Base-by-base conservation (phyloP, 2,888 invertebrate species). In the Dicranocentrus wangi region DNA sequence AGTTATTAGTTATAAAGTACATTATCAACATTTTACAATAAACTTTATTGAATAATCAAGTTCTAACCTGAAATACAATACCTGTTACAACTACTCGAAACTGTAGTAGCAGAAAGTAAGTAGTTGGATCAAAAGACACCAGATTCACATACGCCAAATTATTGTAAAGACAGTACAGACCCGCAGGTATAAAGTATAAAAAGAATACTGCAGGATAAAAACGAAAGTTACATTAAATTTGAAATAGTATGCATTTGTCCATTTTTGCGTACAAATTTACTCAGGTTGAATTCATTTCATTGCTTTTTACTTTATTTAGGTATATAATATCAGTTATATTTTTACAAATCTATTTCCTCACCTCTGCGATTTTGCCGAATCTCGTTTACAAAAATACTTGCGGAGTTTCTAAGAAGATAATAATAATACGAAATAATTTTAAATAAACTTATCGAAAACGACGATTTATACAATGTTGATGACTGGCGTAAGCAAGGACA, bases 71-170 rank as follows among this genome's bases (percentile, higher is more conserved):
- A 90, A 95, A 98, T 55, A 97, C 90, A 72, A 98, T 90, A 42
- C 97, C 98, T 3, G 97, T 98, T 7, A 97, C 91, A 19, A 98
- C 96, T 43, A 98, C 97, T 87, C 98, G 91, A 86, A 98, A 92
- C 89, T 98, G 97, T 7, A 98, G 90, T 55, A 98, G 89, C 76
- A 98, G 91, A 89, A 94, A 97, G 88, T 98, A 98, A 0, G 97
- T 96, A 0, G 98, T 97, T 0, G 98, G 97, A 89, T 98, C 98
- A 89, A 96, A 98, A 71, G 92, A 92, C 13, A 95, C 93, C 87
- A 98, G 91, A 90, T 97, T 98, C 69, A 95, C 91, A 89, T 97
- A 98, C 32, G 96, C 93, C 87, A 98, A 91, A 90, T 98, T 98
- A 88, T 98, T 98, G 90, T 98, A 98, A 69, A 97, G 90, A 87